Percentiles rank a stretch among this genome's conserved stretches.
These are phyloP conservation scores for Salvator merianae DNA, from an alignment of 2,113 vertebrate genomes.

Conservation along the genomic window DNA sequence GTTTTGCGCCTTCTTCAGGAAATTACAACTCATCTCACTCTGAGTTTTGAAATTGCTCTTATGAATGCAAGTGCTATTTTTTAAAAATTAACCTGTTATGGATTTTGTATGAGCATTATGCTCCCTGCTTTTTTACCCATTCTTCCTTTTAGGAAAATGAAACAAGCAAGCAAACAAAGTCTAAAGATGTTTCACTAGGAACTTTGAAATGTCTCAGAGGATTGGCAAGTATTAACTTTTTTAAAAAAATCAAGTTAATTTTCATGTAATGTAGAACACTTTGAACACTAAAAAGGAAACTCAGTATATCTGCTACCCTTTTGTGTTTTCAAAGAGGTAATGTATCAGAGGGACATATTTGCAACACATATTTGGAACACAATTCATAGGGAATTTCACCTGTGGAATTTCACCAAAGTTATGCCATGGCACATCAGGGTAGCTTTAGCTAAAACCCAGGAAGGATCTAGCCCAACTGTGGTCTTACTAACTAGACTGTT, in stretches of 20 bases:
- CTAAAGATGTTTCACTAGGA: slow-evolving; percentile 14
- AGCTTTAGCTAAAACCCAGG: background rate
- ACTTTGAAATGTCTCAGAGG: background rate
- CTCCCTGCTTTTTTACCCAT: background rate
- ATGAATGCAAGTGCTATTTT: background rate
- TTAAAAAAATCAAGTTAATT: background rate
- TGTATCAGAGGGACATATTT: background rate
- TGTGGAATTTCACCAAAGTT: background rate
- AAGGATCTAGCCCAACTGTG: background rate
- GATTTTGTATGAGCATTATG: background rate
- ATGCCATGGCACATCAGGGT: background rate
- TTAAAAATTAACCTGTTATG: background rate
- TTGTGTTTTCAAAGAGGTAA: slow-evolving; percentile 25
- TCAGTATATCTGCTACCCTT: background rate
- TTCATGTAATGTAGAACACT: background rate
- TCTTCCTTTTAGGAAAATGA: background rate
- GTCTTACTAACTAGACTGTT: background rate
- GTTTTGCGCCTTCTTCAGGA: background rate
- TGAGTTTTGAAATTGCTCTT: background rate
- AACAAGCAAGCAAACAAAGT: background rate
- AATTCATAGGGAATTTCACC: background rate
- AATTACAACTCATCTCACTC: background rate
- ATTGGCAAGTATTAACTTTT: slow-evolving; percentile 2
- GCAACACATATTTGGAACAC: rapidly evolving
- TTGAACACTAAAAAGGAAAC: rapidly evolving